A percentile compares a stretch with the other conserved stretches of the same genome.
Evolutionary conservation across 2,888 invertebrate species (phyloP).

Genomic region (Ferrisia virgata): DNA sequence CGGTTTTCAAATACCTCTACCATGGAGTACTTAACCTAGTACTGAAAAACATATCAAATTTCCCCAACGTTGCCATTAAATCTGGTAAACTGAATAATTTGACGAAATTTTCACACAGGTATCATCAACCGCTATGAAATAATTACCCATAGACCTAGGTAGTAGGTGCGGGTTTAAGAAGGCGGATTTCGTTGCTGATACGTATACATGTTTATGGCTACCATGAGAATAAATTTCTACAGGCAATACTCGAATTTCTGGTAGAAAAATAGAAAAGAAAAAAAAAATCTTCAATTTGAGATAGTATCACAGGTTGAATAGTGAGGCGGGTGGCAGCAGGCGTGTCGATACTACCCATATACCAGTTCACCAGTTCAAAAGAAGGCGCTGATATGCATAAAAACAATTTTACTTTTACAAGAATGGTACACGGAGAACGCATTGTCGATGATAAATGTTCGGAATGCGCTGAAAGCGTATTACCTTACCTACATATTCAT

Average conservation of each 20-base stretch:
- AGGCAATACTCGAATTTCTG: neutral
- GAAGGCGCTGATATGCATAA: neutral
- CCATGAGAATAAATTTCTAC: too few relatives aligned
- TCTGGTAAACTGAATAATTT: neutral
- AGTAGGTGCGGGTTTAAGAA: neutral
- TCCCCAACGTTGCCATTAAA: neutral
- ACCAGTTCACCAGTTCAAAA: neutral
- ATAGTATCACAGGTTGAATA: neutral
- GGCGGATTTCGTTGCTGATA: neutral
- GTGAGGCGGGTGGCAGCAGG: neutral
- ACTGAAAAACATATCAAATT: neutral
- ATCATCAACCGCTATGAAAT: neutral
- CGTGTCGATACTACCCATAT: neutral
- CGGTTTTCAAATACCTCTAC: neutral
- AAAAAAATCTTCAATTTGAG: neutral
- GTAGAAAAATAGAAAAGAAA: too few relatives aligned
- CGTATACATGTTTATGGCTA: too few relatives aligned
- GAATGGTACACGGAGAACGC: neutral
- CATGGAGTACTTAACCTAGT: too few relatives aligned
- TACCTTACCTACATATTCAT: conserved; percentile 4
- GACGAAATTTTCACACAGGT: neutral
- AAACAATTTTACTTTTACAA: neutral
- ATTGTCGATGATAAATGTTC: conserved; percentile 6
- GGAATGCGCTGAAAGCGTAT: conserved; percentile 15
- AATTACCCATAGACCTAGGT: too few relatives aligned